Evolutionary conservation across 2,797 vertebrate genomes (phyloP), one percentile per base, ranked within the genome.

Genomic region (Pogonophryne albipinna): DNA sequence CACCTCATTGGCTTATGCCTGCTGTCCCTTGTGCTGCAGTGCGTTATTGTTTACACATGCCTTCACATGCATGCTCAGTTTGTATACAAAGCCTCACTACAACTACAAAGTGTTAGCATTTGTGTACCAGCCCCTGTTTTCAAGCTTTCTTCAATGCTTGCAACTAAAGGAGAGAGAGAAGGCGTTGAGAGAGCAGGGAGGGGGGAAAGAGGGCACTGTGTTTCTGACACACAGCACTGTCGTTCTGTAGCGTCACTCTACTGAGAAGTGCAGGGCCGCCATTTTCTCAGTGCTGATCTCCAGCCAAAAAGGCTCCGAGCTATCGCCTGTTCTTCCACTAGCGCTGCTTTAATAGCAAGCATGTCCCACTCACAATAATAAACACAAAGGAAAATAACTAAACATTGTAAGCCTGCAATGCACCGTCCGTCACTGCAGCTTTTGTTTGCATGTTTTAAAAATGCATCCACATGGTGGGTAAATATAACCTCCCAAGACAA

Each of bases 271-370:
- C 77, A 94, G 92, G 95, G 96, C 95, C 95, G 97, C 98, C 97
- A 99, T 98, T 97, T 98, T 97, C 96, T 96, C 95, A 94, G 92
- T 93, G 84, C 95, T 96, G 96, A 96, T 95, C 91, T 44, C 71
- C 77, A 95, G 96, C 96, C 95, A 96, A 95, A 94, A 96, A 90
- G 79, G 91, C 94, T 92, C 80, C 79, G 94, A 93, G 95, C 87
- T 84, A 87, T 94, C 71, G 85, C 94, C 93, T 93, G 87, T 47
- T 89, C 84, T 88, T 86, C 79, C 70, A 73, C 45, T 44, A 38
- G 49, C 15, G 66, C 76, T 73, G 76, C 52, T 78, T 82, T 47
- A 89, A 83, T 31, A 76, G 63, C 79, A 66, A 2, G 66, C 81
- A 85, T 56, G 74, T 78, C 80, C 79, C 59, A 2, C 85, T 75